Percentiles rank a stretch among this genome's conserved stretches.
phyloP scores from a whole-genome alignment of 2,888 invertebrate genomes.

The Helleia helle region DNA sequence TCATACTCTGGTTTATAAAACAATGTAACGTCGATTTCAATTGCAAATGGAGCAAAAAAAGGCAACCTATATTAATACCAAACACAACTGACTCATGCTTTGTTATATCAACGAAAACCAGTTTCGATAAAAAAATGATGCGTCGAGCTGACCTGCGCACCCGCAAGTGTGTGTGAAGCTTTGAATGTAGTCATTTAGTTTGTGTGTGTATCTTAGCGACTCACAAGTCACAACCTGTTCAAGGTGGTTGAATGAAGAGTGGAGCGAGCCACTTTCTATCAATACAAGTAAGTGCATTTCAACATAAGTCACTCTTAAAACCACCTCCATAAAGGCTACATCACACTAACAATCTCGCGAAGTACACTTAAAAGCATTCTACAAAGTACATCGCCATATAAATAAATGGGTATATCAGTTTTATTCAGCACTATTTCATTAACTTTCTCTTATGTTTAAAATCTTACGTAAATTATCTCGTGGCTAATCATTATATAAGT shows the following conservation, averaged over 20 bases:
- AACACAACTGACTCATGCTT: conserved; percentile 51
- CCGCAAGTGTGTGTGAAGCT: conserved; percentile 35
- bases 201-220: conserved; percentile 47
- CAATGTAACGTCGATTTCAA: conserved; percentile 10
- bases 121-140: conserved; percentile 51
- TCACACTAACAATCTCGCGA: no score
- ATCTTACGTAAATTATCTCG: background rate
- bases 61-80: conserved; percentile 25
- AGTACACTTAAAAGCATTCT: no score
- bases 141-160: conserved; percentile 56
- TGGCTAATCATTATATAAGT: background rate
- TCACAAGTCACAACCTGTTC: conserved; percentile 64
- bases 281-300: conserved; percentile 8
- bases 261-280: conserved; percentile 71
- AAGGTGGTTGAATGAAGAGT: conserved; percentile 64
- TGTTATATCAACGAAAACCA: conserved; percentile 58
- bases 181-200: conserved; percentile 20
- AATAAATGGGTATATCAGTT: conserved; percentile 3
- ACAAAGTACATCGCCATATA: no score
- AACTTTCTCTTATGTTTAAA: conserved; percentile 1
- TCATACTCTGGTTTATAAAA: no score
- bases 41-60: conserved; percentile 20
- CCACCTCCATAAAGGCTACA: background rate
- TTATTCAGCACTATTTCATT: background rate
- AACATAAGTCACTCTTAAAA: conserved; percentile 13